Base-by-base conservation (phyloP, 2,113 vertebrate species). In the Centropus bengalensis region DNA sequence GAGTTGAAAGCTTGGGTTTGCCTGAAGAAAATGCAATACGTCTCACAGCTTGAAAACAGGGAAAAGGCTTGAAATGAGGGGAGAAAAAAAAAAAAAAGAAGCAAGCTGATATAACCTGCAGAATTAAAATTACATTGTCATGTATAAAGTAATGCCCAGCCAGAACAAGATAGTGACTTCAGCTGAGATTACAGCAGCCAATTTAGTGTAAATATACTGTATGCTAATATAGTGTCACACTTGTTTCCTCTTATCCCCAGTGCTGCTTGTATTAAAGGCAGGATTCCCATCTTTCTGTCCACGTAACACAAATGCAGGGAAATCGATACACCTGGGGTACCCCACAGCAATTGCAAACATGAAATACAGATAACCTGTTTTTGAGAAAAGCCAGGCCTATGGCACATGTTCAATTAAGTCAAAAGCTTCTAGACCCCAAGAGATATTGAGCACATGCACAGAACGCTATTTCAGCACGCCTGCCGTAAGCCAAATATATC, bases 291-390 rank as follows among this genome's bases (percentile, higher is more conserved):
- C 82, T 89, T 89, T 74, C 78, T 91, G 75, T 49, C 27, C 54
- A 69, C 82, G 91, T 69, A 93, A 91, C 49, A 45, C 22, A 66
- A 82, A 84, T 0, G 0, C 49, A 33, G 75, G 78, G 36, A 94
- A 94, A 91, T 66, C 26, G 74, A 93, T 94, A 92, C 59, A 69
- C 89, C 92, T 95, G 95, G 93, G 88, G 93, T 89, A 77, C 59
- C 75, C 93, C 85, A 95, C 75, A 82, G 79, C 30, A 49, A 66
- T 56, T 80, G 54, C 24, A 45, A 40, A 23, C 54, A 73, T 49
- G 78, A 94, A 94, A 94, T 86, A 69, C 63, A 95, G 88, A 95
- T 93, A 94, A 93, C 85, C 92, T 93, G 96, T 74, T 82, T 94
- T 71, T 89, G 90, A 95, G 88, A 93, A 79, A 94, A 91, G 79